Evolutionary conservation across 2,113 vertebrate genomes (phyloP).

Genomic region (Daubentonia madagascariensis): DNA sequence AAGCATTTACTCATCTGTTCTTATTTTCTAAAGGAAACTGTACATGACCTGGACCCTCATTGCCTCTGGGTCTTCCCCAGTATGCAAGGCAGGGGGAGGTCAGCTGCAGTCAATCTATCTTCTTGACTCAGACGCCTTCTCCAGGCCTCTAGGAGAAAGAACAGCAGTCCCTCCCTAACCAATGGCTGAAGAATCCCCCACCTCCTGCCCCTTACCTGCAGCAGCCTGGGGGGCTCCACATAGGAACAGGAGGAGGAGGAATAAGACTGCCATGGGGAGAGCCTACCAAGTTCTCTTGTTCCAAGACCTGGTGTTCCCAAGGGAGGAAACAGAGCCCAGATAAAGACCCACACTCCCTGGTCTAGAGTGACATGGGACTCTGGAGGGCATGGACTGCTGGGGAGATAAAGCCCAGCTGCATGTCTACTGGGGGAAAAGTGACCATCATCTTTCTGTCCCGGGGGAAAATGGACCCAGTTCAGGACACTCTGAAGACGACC

Average conservation of each 20-base stretch:
- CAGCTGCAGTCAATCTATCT: background rate
- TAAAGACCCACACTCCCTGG: background rate
- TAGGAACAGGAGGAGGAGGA: conserved; percentile 41
- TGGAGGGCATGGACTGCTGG: background rate
- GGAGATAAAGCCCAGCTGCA: conserved; percentile 34
- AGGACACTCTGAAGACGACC: background rate
- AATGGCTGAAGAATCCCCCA: background rate
- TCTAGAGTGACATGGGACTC: background rate
- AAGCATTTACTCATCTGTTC: background rate
- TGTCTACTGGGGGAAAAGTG: background rate
- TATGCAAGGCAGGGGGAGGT: background rate
- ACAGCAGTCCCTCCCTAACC: background rate
- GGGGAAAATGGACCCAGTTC: background rate
- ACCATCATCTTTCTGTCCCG: background rate
- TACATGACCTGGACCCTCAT: background rate
- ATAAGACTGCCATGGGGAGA: conserved; percentile 45
- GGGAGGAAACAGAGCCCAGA: conserved; percentile 59
- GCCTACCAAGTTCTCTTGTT: background rate
- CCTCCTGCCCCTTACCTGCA: conserved; percentile 53
- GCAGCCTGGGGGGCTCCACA: background rate
- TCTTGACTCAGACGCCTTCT: background rate
- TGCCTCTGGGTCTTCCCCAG: background rate
- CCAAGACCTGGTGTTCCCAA: background rate
- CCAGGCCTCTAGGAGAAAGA: background rate
- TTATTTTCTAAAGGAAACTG: background rate